Percentiles rank a stretch among this genome's conserved stretches.
These are phyloP conservation scores for Dimorphilus gyrociliatus DNA, from an alignment of 2,888 invertebrate species.

Conservation along the genomic window DNA sequence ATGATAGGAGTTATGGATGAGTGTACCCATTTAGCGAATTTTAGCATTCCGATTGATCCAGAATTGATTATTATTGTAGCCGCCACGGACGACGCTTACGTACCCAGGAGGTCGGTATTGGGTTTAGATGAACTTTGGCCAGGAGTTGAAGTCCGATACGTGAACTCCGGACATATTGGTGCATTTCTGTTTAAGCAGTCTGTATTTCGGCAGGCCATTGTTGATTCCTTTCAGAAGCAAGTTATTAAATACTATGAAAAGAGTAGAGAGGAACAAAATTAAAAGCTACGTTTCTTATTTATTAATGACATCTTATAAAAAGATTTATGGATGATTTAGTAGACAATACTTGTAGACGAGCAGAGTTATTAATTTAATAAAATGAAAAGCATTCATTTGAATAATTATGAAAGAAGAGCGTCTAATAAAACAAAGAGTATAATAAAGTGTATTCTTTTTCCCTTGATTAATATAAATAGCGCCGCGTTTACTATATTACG, in stretches of 20 bases:
- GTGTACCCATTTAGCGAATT: conserved; percentile 87
- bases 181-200: conserved; percentile 61
- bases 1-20: conserved; percentile 98
- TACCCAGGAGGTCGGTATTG: conserved; percentile 66
- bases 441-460: too few relatives aligned
- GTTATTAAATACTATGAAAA: conserved; percentile 16
- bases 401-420: too few relatives aligned
- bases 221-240: conserved; percentile 21
- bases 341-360: too few relatives aligned
- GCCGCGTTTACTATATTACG: too few relatives aligned
- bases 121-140: conserved; percentile 80
- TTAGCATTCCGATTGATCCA: conserved; percentile 65
- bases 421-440: too few relatives aligned
- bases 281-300: too few relatives aligned
- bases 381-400: too few relatives aligned
- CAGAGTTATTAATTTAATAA: too few relatives aligned
- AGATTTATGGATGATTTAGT: too few relatives aligned
- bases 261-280: too few relatives aligned
- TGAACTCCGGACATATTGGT: conserved; percentile 61
- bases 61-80: conserved; percentile 74
- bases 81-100: conserved; percentile 65
- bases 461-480: too few relatives aligned
- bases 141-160: conserved; percentile 66
- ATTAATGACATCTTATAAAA: too few relatives aligned
- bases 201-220: conserved; percentile 56